Percentiles rank a stretch among this genome's conserved stretches.
These are phyloP conservation scores for Onychostoma macrolepis DNA, from an alignment of 2,113 vertebrate genomes.

Conservation along the genomic window DNA sequence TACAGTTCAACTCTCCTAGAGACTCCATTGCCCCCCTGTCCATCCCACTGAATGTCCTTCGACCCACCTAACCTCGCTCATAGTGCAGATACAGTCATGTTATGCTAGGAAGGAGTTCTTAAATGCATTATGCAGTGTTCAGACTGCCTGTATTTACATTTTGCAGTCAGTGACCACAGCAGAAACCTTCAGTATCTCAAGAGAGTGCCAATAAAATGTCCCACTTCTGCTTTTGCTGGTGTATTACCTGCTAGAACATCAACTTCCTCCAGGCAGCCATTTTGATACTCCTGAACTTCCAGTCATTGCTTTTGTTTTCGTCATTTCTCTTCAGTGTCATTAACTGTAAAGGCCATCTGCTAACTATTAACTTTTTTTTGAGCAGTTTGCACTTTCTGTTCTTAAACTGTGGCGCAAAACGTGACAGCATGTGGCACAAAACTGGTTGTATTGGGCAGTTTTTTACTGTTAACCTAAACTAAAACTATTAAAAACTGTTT, in stretches of 20 bases:
- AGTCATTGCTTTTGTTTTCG: neutral
- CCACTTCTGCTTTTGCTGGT: constrained; percentile 10
- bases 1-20: constrained; percentile 60
- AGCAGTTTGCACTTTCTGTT: neutral
- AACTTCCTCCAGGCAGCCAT: constrained; percentile 3
- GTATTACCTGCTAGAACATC: neutral
- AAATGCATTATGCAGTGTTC: neutral
- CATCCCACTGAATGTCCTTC: neutral
- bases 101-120: neutral
- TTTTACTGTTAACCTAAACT: neutral
- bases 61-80: neutral
- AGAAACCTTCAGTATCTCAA: neutral
- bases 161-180: neutral
- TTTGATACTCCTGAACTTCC: neutral
- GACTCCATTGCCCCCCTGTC: neutral
- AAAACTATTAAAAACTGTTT: neutral
- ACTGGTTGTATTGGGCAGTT: neutral
- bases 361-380: neutral
- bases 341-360: neutral
- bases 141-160: neutral
- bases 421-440: neutral
- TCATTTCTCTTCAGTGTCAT: neutral
- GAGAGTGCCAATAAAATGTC: neutral
- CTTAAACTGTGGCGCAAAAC: neutral
- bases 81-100: neutral